A percentile compares a stretch with the other conserved stretches of the same genome.
These are phyloP conservation scores for Melanotaenia duboulayi DNA, from an alignment of 2,113 vertebrate genomes.

Conservation along the genomic window DNA sequence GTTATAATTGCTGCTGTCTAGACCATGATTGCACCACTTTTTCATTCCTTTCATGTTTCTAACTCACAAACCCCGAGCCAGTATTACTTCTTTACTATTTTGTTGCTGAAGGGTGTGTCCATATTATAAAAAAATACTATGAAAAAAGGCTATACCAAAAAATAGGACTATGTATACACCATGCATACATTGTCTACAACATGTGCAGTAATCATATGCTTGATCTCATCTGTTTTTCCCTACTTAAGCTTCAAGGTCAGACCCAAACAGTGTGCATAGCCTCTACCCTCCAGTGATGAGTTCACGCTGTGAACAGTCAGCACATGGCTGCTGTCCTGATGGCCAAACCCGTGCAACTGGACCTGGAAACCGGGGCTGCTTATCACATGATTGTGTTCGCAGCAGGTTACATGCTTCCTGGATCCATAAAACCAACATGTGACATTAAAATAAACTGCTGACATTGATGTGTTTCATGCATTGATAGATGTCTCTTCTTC, in stretches of 20 bases:
- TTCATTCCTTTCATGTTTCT: background rate
- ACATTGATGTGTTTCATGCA: background rate
- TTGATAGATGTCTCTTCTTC: background rate
- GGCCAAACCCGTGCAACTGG: conserved; percentile 81
- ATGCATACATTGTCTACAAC: too few species aligned
- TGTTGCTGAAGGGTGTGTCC: too few species aligned
- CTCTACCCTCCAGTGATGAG: conserved; percentile 32
- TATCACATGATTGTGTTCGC: conserved; percentile 75
- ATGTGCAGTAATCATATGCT: background rate
- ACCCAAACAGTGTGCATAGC: conserved; percentile 22
- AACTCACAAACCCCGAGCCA: background rate
- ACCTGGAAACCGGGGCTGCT: conserved; percentile 84
- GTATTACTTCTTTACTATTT: background rate
- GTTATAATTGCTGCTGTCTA: conserved; percentile 30
- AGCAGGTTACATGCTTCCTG: conserved; percentile 80
- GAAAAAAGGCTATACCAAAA: background rate
- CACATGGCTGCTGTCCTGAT: conserved; percentile 89
- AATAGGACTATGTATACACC: too few species aligned
- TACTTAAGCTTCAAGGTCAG: conserved; percentile 55
- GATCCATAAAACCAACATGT: background rate
- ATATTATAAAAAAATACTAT: background rate
- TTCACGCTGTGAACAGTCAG: conserved; percentile 77
- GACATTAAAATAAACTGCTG: background rate
- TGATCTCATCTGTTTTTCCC: conserved; percentile 24
- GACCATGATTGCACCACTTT: conserved; percentile 20